Percentiles rank a stretch among this genome's conserved stretches.
phyloP scores from a whole-genome alignment of 1,140 invertebrate species.

The Matsumurasca onukii region DNA sequence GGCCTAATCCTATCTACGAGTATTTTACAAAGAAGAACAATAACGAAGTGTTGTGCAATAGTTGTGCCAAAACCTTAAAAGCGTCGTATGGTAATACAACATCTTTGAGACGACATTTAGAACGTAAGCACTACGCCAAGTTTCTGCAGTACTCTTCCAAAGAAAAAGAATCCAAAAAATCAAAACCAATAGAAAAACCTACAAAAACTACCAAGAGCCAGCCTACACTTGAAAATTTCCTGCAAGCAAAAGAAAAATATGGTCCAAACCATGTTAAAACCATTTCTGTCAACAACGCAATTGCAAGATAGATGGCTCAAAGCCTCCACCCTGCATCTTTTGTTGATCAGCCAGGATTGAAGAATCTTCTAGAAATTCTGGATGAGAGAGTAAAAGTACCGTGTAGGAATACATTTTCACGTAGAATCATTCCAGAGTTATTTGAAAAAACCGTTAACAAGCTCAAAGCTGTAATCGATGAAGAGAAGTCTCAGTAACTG shows the following conservation, averaged over 20 bases:
- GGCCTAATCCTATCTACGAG: too few relatives aligned
- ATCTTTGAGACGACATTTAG: not conserved
- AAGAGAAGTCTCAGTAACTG: not conserved
- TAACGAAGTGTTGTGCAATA: too few relatives aligned
- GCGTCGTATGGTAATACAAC: not conserved
- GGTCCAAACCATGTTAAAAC: not conserved
- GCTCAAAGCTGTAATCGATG: not conserved
- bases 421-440: not conserved
- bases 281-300: not conserved
- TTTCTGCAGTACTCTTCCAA: not conserved
- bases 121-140: not conserved
- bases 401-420: not conserved
- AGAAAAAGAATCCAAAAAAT: not conserved
- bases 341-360: not conserved
- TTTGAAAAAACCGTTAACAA: not conserved
- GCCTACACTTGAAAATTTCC: not conserved
- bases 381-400: not conserved
- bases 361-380: not conserved
- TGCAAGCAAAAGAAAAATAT: slow-evolving; percentile 6
- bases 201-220: not conserved
- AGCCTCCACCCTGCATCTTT: not conserved
- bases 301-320: not conserved
- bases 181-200: not conserved
- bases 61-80: slow-evolving; percentile 1
- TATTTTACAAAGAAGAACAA: too few relatives aligned